Evolutionary conservation across 2,797 vertebrate species (phyloP).

Genomic region (Diceros bicornis): DNA sequence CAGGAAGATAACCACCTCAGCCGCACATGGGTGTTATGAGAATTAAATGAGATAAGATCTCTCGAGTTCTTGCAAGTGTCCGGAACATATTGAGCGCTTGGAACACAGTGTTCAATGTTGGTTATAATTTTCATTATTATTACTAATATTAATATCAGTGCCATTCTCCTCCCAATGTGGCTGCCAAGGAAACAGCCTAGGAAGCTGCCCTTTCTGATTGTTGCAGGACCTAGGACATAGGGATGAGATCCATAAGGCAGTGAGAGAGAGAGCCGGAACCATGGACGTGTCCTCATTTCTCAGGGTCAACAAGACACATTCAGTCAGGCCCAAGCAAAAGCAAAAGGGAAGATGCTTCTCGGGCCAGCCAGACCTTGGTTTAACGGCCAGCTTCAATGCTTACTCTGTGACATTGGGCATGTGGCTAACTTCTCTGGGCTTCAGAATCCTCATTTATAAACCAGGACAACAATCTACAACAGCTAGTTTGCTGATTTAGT

Average conservation of each 20-base stretch:
- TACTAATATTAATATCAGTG: neutral
- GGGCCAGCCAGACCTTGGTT: neutral
- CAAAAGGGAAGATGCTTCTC: neutral
- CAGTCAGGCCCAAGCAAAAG: neutral
- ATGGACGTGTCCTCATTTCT: neutral
- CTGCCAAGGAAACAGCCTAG: neutral
- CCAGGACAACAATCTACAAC: neutral
- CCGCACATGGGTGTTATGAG: neutral
- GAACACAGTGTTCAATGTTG: neutral
- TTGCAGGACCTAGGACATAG: neutral
- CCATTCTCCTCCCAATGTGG: neutral
- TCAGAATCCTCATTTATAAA: neutral
- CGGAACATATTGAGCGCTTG: neutral
- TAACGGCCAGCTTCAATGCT: neutral
- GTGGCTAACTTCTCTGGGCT: neutral
- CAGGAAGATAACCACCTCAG: neutral
- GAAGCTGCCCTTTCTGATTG: neutral
- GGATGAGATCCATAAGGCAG: neutral
- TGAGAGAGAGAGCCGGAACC: neutral
- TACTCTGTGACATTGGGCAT: neutral
- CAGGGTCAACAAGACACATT: neutral
- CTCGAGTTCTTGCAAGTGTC: neutral
- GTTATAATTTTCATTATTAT: neutral
- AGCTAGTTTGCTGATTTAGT: neutral
- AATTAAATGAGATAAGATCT: neutral